Conservation (phyloP, 2,113 vertebrate genomes). For the Archocentrus centrarchus region DNA sequence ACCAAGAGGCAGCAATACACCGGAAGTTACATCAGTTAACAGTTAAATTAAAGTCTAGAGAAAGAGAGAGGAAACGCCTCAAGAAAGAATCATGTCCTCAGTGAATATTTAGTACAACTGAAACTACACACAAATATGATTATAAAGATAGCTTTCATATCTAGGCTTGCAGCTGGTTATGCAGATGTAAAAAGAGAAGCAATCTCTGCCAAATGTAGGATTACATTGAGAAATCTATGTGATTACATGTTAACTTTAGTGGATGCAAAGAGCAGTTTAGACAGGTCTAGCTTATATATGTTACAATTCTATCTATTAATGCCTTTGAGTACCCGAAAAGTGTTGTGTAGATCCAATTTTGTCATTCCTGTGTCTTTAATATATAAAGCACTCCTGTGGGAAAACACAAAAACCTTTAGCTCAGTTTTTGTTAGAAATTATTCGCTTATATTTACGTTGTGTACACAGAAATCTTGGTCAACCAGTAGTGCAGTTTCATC, state of each 20-base stretch:
- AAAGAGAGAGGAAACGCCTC: not conserved
- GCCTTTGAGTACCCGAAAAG: not conserved
- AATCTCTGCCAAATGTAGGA: not conserved
- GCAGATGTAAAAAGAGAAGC: not conserved
- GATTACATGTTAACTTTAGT: not conserved
- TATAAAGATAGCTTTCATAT: not conserved
- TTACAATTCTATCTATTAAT: not conserved
- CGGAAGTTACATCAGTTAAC: not conserved
- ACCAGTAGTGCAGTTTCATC: not conserved
- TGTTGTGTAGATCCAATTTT: not conserved
- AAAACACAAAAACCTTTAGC: not conserved
- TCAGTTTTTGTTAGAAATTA: not conserved
- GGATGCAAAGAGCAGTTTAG: not conserved
- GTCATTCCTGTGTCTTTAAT: not conserved
- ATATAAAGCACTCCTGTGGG: not conserved
- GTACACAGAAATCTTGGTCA: not conserved
- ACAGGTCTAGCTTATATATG: not conserved
- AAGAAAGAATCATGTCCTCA: not conserved
- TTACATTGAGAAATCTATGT: not conserved
- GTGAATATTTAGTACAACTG: not conserved
- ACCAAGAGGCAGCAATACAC: not conserved
- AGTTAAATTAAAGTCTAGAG: constrained; percentile 29
- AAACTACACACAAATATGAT: not conserved
- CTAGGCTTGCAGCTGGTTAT: not conserved
- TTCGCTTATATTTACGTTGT: not conserved